A percentile compares a stretch with the other conserved stretches of the same genome.
Conservation (phyloP, 1,140 invertebrate species). For the Monochamus saltuarius region DNA sequence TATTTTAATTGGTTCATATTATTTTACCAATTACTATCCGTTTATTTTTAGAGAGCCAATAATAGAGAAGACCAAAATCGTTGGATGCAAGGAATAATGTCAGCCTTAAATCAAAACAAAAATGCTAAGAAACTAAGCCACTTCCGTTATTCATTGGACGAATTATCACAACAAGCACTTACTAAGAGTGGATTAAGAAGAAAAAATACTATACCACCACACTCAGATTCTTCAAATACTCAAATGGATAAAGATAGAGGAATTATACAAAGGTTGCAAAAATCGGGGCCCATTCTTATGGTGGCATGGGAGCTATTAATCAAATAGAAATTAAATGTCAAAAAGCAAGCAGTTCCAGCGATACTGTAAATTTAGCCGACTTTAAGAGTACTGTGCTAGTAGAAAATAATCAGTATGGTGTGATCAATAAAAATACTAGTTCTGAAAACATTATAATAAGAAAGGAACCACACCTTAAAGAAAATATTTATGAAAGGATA, state of each 20-base stretch:
- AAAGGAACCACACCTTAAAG: constrained; percentile 4
- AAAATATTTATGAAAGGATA: constrained; percentile 26
- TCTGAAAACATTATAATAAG: background rate
- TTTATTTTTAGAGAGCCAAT: constrained; percentile 50
- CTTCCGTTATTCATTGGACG: constrained; percentile 49
- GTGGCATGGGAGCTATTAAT: background rate
- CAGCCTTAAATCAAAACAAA: constrained; percentile 44
- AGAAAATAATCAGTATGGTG: too few relatives aligned
- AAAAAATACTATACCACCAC: background rate
- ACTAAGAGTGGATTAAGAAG: background rate
- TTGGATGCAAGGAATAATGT: constrained; percentile 53
- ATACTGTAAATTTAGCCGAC: too few relatives aligned
- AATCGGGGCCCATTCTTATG: constrained; percentile 36
- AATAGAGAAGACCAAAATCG: constrained; percentile 48
- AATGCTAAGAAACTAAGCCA: constrained; percentile 38
- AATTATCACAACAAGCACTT: constrained; percentile 27
- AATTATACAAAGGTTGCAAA: constrained; percentile 38
- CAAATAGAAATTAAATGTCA: background rate
- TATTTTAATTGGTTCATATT: too few relatives aligned
- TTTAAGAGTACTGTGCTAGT: too few relatives aligned
- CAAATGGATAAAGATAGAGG: background rate
- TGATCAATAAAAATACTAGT: too few relatives aligned
- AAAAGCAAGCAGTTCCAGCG: background rate
- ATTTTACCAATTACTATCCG: too few relatives aligned
- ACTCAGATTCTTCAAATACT: background rate